Conservation (phyloP, 1,140 invertebrate species). For the Globodera ellingtonae region DNA sequence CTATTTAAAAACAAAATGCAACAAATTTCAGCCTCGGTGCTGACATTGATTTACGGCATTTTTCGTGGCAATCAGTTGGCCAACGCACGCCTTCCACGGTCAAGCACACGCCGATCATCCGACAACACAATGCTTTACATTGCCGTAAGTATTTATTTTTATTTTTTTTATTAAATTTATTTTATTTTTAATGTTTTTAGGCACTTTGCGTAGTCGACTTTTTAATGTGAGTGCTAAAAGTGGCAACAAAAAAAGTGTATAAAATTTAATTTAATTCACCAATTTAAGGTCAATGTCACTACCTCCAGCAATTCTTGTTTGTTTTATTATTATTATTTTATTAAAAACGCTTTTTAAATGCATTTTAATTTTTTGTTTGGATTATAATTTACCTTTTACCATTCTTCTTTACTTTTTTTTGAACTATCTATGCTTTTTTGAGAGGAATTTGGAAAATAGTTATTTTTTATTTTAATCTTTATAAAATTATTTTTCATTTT, state of each 20-base stretch:
- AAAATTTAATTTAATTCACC: neutral
- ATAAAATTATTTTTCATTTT: no score
- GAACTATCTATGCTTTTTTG: no score
- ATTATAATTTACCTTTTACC: no score
- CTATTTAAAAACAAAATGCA: no score
- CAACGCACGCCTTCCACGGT: neutral
- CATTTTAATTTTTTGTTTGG: neutral
- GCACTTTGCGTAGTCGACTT: slow-evolving; percentile 63
- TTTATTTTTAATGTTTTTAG: neutral
- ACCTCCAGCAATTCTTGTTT: slow-evolving; percentile 62
- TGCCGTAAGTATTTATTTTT: slow-evolving; percentile 10
- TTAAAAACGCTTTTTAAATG: neutral
- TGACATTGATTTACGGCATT: slow-evolving; percentile 62
- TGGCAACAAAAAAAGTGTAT: no score
- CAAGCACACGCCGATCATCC: slow-evolving; percentile 24
- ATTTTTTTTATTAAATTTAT: neutral
- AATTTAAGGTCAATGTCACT: slow-evolving; percentile 43
- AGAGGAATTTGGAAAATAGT: no score
- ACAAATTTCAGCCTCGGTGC: slow-evolving; percentile 43
- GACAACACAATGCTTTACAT: slow-evolving; percentile 64
- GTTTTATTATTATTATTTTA: neutral
- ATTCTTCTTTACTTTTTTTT: no score
- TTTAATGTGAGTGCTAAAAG: slow-evolving; percentile 44
- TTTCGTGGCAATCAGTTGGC: slow-evolving; percentile 48
- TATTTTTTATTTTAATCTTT: no score